Evolutionary conservation across 1,140 invertebrate species (phyloP), one percentile per base, ranked within the genome.

Genomic region (Heliconius melpomene): DNA sequence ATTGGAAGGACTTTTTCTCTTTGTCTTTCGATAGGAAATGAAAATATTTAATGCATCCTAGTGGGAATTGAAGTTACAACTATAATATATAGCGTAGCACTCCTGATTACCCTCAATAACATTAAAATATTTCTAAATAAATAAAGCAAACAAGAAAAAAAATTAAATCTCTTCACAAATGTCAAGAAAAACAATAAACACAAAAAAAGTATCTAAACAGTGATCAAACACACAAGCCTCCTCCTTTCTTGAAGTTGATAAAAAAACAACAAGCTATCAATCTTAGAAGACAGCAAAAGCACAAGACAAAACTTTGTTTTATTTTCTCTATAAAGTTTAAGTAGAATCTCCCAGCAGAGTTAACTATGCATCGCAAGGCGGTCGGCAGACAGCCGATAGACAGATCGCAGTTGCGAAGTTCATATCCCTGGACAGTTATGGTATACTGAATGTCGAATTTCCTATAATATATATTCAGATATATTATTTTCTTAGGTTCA

Each of bases 351-450:
- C 60, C 60, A 29, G 29, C n/a, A 66, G 60, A 66, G 23, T 66
- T 2, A 66, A 66, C 60, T 66, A 26, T 60, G 26, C 60, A 66
- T 66, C 13, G 60, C 26, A 13, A 66, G 26, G 60, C 11, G 26
- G 23, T 3, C 60, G 11, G 60, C 13, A 66, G 60, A 66, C 60
- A 66, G 60, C 6, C 60, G 23, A 66, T 66, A 66, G 60, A 66
- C 60, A 66, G 60, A 66, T 66, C 60, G 60, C 23, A 66, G 60
- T 66, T 66, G 11, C 8, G 9, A 26, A 66, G 60, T 66, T 66
- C 26, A 1, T 66, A 13, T 66, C 60, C 60, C 60, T 29, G 26
- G 60, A 66, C 60, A n/a, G 23, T 23, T 46, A 46, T 16, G 40
- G 72, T 50, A 16, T 29, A 11, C 23, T 29, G 60, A 29, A 66